Percentiles rank a stretch among this genome's conserved stretches.
phyloP scores from a whole-genome alignment of 2,113 vertebrate genomes.

The Laterallus jamaicensis region DNA sequence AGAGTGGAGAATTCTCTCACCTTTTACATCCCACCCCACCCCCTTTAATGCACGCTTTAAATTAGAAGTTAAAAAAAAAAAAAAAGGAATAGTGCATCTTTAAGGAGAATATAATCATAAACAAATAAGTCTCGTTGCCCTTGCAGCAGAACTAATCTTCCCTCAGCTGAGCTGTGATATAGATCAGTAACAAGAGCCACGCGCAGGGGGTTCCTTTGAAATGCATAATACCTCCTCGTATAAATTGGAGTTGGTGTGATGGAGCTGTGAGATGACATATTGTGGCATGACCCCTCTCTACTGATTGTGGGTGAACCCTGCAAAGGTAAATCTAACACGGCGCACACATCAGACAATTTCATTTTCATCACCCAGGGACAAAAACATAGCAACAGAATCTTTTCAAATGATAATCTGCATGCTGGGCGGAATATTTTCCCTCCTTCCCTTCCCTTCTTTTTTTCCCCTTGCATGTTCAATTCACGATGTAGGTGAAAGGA shows the following conservation, averaged over 20 bases:
- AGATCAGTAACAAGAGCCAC: conserved; percentile 82
- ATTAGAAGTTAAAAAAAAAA: conserved; percentile 27
- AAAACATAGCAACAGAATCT: conserved; percentile 79
- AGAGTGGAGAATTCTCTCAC: conserved; percentile 62
- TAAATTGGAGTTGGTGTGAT: conserved; percentile 82
- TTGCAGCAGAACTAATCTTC: conserved; percentile 83
- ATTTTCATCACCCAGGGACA: conserved; percentile 84
- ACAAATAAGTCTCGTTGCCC: conserved; percentile 79
- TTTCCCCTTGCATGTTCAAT: conserved; percentile 18
- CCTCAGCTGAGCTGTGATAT: conserved; percentile 78
- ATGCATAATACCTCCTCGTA: conserved; percentile 81
- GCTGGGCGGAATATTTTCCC: conserved; percentile 69
- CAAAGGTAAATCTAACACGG: conserved; percentile 83
- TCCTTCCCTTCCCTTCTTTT: background rate
- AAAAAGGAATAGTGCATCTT: conserved; percentile 35
- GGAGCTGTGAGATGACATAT: conserved; percentile 82
- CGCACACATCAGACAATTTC: conserved; percentile 84
- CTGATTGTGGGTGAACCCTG: conserved; percentile 77
- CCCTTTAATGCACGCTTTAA: conserved; percentile 10
- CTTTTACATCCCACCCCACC: conserved; percentile 19
- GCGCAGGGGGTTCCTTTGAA: conserved; percentile 81
- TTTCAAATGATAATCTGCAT: conserved; percentile 85
- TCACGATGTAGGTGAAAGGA: conserved; percentile 50
- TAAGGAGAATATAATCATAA: conserved; percentile 80
- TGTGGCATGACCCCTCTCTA: conserved; percentile 78